phyloP scores from a whole-genome alignment of 2,797 vertebrate species.

The Diplodus puntazzo region DNA sequence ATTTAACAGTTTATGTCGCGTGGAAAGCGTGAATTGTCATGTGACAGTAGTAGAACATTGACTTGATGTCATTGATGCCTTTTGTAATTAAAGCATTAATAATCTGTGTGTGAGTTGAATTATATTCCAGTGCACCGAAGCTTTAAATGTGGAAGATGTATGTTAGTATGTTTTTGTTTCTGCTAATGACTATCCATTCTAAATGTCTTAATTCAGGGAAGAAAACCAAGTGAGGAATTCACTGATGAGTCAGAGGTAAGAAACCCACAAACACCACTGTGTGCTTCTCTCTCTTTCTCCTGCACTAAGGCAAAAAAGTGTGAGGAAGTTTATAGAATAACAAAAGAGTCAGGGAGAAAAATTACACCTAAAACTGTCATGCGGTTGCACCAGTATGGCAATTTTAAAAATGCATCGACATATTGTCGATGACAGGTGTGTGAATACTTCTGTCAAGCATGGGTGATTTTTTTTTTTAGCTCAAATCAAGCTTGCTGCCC shows the following conservation, averaged over 20 bases:
- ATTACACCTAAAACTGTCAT: conserved; percentile 31
- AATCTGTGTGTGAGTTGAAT: background rate
- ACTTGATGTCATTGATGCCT: background rate
- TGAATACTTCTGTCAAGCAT: conserved; percentile 63
- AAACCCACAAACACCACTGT: conserved; percentile 23
- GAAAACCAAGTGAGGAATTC: conserved; percentile 90
- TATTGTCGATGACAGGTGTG: conserved; percentile 56
- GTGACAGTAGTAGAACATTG: background rate
- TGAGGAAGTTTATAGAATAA: background rate
- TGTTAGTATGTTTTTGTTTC: background rate
- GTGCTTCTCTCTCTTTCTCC: background rate
- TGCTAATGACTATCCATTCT: background rate
- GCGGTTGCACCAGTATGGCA: conserved; percentile 62
- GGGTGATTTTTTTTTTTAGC: conserved; percentile 56
- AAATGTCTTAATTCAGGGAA: conserved; percentile 84
- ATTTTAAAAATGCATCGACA: conserved; percentile 55
- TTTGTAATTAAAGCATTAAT: background rate
- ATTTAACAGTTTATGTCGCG: background rate
- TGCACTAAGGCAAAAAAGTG: background rate
- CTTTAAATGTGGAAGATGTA: background rate
- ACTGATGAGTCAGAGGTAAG: conserved; percentile 98
- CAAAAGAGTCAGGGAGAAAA: background rate
- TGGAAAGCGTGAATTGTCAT: background rate
- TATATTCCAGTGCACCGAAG: background rate
- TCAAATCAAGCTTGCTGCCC: conserved; percentile 53